These are phyloP conservation scores for Zygaena filipendulae DNA, from an alignment of 2,888 invertebrate species.

Conservation along the genomic window DNA sequence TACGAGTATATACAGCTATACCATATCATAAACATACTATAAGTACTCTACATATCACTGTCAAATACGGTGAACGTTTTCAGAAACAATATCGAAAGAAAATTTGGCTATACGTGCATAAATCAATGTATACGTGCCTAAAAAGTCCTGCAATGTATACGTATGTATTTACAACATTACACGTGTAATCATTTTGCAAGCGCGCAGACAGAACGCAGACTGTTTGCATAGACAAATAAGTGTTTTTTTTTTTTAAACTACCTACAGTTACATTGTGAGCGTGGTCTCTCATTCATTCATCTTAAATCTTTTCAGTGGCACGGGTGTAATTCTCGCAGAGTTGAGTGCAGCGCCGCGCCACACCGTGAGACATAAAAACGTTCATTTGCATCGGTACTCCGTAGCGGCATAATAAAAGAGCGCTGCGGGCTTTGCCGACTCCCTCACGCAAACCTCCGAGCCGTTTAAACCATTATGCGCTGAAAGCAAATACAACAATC, in stretches of 20 bases:
- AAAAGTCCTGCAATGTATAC: too few relatives aligned
- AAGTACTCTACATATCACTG: too few relatives aligned
- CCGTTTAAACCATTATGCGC: conserved; percentile 34
- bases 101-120: too few relatives aligned
- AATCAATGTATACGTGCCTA: too few relatives aligned
- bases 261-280: conserved; percentile 53
- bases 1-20: too few relatives aligned
- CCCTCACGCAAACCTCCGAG: conserved; percentile 31
- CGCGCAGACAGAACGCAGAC: conserved; percentile 40
- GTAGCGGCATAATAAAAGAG: conserved; percentile 46
- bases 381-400: conserved; percentile 55
- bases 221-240: conserved; percentile 52
- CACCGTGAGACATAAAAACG: conserved; percentile 43
- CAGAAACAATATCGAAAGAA: too few relatives aligned
- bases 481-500: conserved; percentile 33
- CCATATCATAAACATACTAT: too few relatives aligned
- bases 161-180: too few relatives aligned
- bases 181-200: too few relatives aligned
- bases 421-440: conserved; percentile 46
- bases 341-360: conserved; percentile 35
- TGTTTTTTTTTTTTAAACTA: conserved; percentile 54
- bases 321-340: conserved; percentile 50
- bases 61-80: too few relatives aligned
- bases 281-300: conserved; percentile 51
- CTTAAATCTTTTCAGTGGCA: conserved; percentile 57